Evolutionary conservation across 2,888 invertebrate genomes (phyloP).

Genomic region (Choreutis nemorana): DNA sequence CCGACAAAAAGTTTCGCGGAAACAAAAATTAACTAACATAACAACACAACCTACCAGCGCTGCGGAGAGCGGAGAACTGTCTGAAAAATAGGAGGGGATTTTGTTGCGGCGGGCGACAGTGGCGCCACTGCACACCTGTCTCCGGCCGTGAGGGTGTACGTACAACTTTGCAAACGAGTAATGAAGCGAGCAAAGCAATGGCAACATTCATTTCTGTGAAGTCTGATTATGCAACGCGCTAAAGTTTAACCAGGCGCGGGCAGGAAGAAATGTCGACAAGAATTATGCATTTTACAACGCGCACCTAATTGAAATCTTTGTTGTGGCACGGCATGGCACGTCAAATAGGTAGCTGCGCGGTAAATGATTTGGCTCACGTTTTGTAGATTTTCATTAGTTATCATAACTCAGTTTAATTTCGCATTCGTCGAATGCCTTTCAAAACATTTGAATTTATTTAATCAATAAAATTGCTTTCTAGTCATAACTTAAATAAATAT

Average conservation of each 20-base stretch:
- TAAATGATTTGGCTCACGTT: no score
- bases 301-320: conserved; percentile 21
- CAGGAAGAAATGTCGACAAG: conserved; percentile 24
- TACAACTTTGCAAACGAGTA: conserved; percentile 9
- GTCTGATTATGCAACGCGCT: conserved; percentile 19
- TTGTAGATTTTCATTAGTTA: no score
- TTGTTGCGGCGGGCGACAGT: conserved; percentile 19
- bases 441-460: no score
- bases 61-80: conserved; percentile 36
- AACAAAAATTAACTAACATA: conserved; percentile 3
- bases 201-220: conserved; percentile 23
- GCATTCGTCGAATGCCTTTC: no score
- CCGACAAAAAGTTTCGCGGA: conserved; percentile 46
- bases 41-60: conserved; percentile 13
- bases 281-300: conserved; percentile 20
- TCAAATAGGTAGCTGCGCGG: no score
- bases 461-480: no score
- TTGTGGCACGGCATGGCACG: conserved; percentile 6
- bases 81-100: conserved; percentile 23
- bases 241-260: conserved; percentile 21
- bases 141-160: conserved; percentile 12
- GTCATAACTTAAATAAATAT: no score
- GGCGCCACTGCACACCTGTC: conserved; percentile 45
- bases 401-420: no score
- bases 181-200: conserved; percentile 21